Evolutionary conservation across 1,140 invertebrate species (phyloP).

Genomic region (Procambarus clarkii): DNA sequence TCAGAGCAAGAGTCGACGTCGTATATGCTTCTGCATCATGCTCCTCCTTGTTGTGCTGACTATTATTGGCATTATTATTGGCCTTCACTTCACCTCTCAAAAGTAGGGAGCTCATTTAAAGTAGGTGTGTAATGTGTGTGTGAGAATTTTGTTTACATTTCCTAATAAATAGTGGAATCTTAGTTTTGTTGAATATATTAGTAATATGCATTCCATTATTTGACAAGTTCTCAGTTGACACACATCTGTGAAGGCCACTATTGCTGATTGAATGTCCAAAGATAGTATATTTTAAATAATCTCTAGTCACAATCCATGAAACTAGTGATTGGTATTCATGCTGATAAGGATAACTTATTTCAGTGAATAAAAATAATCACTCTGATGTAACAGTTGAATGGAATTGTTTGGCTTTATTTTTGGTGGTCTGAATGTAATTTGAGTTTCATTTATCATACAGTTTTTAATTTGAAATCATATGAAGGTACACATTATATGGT

Average conservation of each 20-base stretch:
- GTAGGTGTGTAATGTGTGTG: background rate
- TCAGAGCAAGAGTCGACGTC: slow-evolving; percentile 61
- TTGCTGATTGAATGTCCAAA: background rate
- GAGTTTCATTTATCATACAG: no score
- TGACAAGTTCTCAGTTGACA: background rate
- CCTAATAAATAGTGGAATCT: background rate
- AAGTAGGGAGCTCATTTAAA: background rate
- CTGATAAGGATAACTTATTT: background rate
- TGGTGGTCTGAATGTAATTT: no score
- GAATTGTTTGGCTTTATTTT: no score
- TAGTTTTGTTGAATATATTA: background rate
- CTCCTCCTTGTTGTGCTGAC: slow-evolving; percentile 38
- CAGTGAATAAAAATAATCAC: no score
- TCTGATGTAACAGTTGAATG: no score
- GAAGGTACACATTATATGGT: no score
- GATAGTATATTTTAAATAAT: background rate
- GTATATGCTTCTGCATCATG: slow-evolving; percentile 39
- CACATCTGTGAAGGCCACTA: background rate
- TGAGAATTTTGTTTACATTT: no score
- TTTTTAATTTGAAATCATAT: no score
- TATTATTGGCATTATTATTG: slow-evolving; percentile 52
- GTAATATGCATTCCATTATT: background rate
- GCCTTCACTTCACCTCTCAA: slow-evolving; percentile 22
- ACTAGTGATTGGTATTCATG: background rate
- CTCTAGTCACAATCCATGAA: background rate